Conservation (phyloP, 92 coral and sea anemone species). For the Porites lobata region DNA sequence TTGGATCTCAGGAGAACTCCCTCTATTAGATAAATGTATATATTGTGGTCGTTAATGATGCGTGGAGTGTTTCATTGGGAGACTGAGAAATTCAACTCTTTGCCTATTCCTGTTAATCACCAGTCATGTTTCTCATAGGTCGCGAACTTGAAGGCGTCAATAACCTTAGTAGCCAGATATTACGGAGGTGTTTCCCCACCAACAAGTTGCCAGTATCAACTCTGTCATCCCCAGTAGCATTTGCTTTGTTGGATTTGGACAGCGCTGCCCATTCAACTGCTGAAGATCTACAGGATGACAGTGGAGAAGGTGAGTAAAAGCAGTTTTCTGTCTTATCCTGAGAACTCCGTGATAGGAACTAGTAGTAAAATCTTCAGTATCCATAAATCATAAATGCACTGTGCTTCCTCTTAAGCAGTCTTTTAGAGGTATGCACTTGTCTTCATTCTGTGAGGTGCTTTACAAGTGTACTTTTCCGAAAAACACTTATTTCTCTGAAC, state of each 20-base stretch:
- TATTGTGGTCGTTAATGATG: too few relatives aligned
- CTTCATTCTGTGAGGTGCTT: too few relatives aligned
- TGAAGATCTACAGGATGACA: slow-evolving; percentile 78
- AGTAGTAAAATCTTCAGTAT: background rate
- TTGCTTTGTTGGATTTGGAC: slow-evolving; percentile 84
- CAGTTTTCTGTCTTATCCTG: background rate
- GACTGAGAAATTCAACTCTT: too few relatives aligned
- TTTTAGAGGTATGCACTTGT: too few relatives aligned
- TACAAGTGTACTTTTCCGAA: too few relatives aligned
- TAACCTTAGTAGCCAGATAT: slow-evolving; percentile 91
- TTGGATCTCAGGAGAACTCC: background rate
- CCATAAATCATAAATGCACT: background rate
- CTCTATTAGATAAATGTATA: background rate
- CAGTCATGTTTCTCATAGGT: slow-evolving; percentile 57
- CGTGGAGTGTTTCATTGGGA: too few relatives aligned
- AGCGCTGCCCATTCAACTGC: slow-evolving; percentile 59
- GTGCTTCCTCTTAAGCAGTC: too few relatives aligned
- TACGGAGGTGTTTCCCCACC: slow-evolving; percentile 94
- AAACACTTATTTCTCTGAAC: too few relatives aligned
- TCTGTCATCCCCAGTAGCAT: slow-evolving; percentile 76
- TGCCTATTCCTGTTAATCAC: background rate
- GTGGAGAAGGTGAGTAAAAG: slow-evolving; percentile 80
- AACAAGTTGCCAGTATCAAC: slow-evolving; percentile 89
- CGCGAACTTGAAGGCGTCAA: slow-evolving; percentile 95
- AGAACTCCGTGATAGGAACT: background rate